Percentiles rank a stretch among this genome's conserved stretches.
These are phyloP conservation scores for Leptobrachium leishanense DNA, from an alignment of 2,113 vertebrate genomes.

Conservation along the genomic window DNA sequence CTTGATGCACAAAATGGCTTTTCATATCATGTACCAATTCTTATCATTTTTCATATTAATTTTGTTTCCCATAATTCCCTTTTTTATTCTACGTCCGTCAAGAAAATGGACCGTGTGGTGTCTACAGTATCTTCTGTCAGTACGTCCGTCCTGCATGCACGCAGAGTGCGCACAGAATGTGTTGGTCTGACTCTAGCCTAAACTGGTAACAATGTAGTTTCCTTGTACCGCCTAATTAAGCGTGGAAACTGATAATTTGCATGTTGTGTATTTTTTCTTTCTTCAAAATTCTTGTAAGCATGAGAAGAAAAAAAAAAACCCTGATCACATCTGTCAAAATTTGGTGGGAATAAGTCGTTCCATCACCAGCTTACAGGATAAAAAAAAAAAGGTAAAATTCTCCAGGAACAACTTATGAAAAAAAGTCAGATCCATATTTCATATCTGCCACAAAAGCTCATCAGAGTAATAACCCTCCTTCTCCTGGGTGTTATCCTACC, in stretches of 20 bases:
- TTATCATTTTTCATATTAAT: too few species aligned
- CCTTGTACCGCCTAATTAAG: neutral
- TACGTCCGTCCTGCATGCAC: too few species aligned
- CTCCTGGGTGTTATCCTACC: conserved; percentile 98
- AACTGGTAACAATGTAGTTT: neutral
- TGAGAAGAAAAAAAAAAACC: conserved; percentile 63
- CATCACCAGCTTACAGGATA: conserved; percentile 78
- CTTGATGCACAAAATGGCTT: too few species aligned
- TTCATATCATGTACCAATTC: too few species aligned
- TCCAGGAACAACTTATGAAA: conserved; percentile 89
- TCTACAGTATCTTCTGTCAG: too few species aligned
- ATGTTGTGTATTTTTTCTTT: conserved; percentile 3
- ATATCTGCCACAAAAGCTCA: conserved; percentile 97
- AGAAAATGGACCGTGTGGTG: too few species aligned
- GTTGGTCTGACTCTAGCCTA: too few species aligned
- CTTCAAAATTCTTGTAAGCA: conserved; percentile 40
- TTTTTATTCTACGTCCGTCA: too few species aligned
- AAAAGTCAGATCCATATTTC: conserved; percentile 98
- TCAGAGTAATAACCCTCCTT: conserved; percentile 99
- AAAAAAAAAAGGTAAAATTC: conserved; percentile 81
- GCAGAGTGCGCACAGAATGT: too few species aligned
- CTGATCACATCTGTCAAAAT: conserved; percentile 66
- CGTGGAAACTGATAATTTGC: neutral
- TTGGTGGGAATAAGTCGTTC: conserved; percentile 66
- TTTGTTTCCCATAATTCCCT: too few species aligned